Percentiles rank a stretch among this genome's conserved stretches.
These are phyloP conservation scores for Pygocentrus nattereri DNA, from an alignment of 2,797 vertebrate genomes.

Conservation along the genomic window DNA sequence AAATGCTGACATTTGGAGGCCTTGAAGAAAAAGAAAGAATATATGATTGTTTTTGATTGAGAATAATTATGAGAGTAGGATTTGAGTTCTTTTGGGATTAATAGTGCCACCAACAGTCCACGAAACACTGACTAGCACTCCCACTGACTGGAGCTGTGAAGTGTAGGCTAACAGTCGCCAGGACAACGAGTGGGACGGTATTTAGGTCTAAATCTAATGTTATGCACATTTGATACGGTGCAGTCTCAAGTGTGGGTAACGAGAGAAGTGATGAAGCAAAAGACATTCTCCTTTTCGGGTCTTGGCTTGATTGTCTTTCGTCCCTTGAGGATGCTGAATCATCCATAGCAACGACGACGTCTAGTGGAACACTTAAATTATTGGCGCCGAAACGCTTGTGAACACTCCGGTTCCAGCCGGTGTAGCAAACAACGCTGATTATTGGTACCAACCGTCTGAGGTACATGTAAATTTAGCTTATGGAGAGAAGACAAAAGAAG, in stretches of 20 bases:
- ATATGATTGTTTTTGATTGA: neutral
- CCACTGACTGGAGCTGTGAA: neutral
- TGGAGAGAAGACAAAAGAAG: neutral
- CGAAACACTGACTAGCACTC: neutral
- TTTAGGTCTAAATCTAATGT: constrained; percentile 8
- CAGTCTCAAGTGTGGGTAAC: constrained; percentile 12
- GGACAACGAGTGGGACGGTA: neutral
- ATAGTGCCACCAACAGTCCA: neutral
- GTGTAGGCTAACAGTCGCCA: neutral
- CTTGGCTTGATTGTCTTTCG: neutral
- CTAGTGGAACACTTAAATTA: neutral
- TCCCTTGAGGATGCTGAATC: constrained; percentile 14
- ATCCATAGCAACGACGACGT: neutral
- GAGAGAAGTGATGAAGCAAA: neutral
- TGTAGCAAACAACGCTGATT: neutral
- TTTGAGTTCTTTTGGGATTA: neutral
- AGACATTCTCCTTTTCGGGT: neutral
- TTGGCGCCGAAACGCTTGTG: neutral
- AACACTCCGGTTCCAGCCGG: neutral
- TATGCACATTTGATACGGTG: constrained; percentile 22
- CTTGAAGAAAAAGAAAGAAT: no score
- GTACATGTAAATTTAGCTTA: neutral
- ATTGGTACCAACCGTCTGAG: no score
- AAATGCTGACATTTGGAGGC: no score
- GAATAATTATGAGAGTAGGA: neutral